Percentiles rank a stretch among this genome's conserved stretches.
Conservation (phyloP, 2,113 vertebrate species). For the Hirundichthys speculiger region DNA sequence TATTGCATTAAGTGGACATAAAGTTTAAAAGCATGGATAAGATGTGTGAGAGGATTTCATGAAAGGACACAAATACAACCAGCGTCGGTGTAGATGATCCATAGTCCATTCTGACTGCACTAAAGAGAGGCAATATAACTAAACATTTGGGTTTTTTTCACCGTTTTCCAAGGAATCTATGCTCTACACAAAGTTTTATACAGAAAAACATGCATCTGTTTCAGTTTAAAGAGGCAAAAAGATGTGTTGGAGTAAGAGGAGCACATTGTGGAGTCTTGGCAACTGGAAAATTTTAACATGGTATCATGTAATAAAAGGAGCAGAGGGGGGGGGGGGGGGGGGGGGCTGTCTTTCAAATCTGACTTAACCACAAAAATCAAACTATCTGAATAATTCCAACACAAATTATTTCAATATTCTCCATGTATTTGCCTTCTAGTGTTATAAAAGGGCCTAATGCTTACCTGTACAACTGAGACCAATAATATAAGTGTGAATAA, state of each 20-base stretch:
- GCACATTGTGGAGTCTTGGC: too few relatives aligned
- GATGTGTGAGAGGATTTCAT: conserved; percentile 11
- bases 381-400: too few relatives aligned
- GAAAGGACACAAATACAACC: not conserved
- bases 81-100: conserved; percentile 15
- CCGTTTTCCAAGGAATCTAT: conserved; percentile 26
- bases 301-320: too few relatives aligned
- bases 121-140: conserved; percentile 61
- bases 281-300: too few relatives aligned
- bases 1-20: not conserved
- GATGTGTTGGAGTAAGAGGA: conserved; percentile 63
- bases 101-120: conserved; percentile 58
- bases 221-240: conserved; percentile 69
- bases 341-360: too few relatives aligned
- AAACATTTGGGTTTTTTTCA: too few relatives aligned
- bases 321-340: too few relatives aligned
- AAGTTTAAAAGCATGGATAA: conserved; percentile 3
- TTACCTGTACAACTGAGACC: too few relatives aligned
- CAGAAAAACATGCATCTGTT: conserved; percentile 75
- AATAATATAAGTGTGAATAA: not conserved
- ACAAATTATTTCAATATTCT: too few relatives aligned
- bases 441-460: too few relatives aligned
- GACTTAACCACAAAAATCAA: too few relatives aligned
- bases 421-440: too few relatives aligned
- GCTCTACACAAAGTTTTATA: conserved; percentile 66